phyloP scores from a whole-genome alignment of 1,140 invertebrate species.

The Ips typographus region DNA sequence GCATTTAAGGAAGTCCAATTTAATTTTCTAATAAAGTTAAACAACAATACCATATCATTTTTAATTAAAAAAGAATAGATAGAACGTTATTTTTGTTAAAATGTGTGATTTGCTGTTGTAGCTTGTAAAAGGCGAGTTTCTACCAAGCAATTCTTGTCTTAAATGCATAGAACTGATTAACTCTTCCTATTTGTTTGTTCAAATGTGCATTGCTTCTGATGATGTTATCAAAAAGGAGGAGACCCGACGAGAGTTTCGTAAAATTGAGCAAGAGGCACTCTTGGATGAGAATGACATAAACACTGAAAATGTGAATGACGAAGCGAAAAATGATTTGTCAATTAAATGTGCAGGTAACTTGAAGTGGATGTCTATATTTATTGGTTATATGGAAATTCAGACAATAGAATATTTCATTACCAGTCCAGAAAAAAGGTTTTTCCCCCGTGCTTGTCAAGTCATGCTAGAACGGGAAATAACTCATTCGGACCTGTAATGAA shows the following conservation, averaged over 20 bases:
- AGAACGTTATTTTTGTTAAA: too few relatives aligned
- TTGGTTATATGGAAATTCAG: neutral
- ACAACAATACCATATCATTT: too few relatives aligned
- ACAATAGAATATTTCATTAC: too few relatives aligned
- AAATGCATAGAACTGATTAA: slow-evolving; percentile 35
- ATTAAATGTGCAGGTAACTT: slow-evolving; percentile 22
- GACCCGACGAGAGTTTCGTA: slow-evolving; percentile 26
- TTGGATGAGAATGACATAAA: slow-evolving; percentile 25
- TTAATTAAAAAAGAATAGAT: too few relatives aligned
- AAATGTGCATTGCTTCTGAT: slow-evolving; percentile 38
- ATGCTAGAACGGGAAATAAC: too few relatives aligned
- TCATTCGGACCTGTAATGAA: too few relatives aligned
- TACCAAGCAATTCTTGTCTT: slow-evolving; percentile 37
- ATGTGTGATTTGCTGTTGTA: slow-evolving; percentile 14
- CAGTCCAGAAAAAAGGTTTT: too few relatives aligned
- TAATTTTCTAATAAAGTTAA: too few relatives aligned
- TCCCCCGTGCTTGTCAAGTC: too few relatives aligned
- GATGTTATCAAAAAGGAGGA: slow-evolving; percentile 35
- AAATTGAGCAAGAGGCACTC: slow-evolving; percentile 36
- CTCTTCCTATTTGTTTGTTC: slow-evolving; percentile 30
- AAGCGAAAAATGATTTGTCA: slow-evolving; percentile 2
- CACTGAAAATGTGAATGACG: slow-evolving; percentile 17
- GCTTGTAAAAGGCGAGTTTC: slow-evolving; percentile 37
- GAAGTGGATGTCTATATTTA: neutral
- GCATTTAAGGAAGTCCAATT: too few relatives aligned